These are phyloP conservation scores for Lophochroa leadbeateri DNA, from an alignment of 2,113 vertebrate genomes.

Conservation along the genomic window DNA sequence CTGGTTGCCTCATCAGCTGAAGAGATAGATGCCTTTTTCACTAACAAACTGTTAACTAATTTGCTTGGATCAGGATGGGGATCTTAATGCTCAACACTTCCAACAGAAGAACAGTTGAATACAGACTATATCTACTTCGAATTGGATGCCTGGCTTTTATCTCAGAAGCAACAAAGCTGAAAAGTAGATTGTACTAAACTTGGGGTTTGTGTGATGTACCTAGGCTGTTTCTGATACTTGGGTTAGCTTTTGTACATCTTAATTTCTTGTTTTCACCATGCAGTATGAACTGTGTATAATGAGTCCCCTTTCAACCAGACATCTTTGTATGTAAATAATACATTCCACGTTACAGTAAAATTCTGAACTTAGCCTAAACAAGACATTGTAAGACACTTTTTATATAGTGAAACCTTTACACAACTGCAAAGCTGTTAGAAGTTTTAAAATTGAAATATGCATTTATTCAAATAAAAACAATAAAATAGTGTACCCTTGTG, in stretches of 20 bases:
- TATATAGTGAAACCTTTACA: not conserved
- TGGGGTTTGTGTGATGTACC: not conserved
- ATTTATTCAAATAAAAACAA: not conserved
- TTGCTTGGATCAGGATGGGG: not conserved
- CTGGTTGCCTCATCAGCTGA: not conserved
- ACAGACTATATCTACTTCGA: not conserved
- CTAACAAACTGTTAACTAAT: fast-evolving
- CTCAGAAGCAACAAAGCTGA: not conserved
- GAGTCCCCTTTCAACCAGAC: not conserved
- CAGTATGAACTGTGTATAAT: fast-evolving
- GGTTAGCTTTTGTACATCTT: not conserved
- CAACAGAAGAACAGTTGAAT: not conserved
- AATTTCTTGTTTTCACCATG: not conserved
- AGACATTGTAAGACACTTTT: not conserved
- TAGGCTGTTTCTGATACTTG: not conserved
- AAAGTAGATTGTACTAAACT: not conserved
- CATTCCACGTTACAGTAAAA: not conserved
- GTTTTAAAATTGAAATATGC: not conserved
- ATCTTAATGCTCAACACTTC: not conserved
- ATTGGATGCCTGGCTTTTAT: not conserved
- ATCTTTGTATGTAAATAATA: not conserved
- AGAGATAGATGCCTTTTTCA: not conserved
- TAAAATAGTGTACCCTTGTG: not conserved
- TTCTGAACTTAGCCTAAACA: not conserved
- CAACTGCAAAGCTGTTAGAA: not conserved